Evolutionary conservation across 2,888 invertebrate species (phyloP), one percentile per base, ranked within the genome.

Genomic region (Hedychridium roseum): DNA sequence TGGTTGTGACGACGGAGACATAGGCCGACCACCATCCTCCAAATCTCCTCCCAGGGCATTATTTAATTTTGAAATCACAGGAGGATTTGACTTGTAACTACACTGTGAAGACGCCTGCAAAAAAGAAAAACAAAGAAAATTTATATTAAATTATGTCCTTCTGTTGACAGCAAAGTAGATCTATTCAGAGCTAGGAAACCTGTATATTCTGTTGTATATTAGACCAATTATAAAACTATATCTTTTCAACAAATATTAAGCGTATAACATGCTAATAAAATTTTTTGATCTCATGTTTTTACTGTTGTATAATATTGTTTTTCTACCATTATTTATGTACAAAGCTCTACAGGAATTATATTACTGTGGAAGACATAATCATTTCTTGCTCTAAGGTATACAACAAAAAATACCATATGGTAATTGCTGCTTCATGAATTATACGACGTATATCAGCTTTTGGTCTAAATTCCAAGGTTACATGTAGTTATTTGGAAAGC

Each of bases 61-160:
- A 80, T 85, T 86, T 78, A 84, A 80, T 82, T 87, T 87, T 82
- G 86, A 85, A 70, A 69, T 71, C 70, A 77, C 72, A 66, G 74
- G 69, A 66, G 85, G 84, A 81, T 84, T 85, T 80, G 84, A 83
- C 82, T 86, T 86, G 79, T 84, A 86, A 82, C 85, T 85, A 82
- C 82, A 82, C 79, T 84, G 84, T 70, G 83, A 82, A 66, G 84
- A 82, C 78, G 84, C 82, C 86, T 86, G 70, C 36, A 79, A 73
- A 60, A 63, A 63, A 48, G 38, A 58, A 47, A 53, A 11, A 7
- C 23, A 40, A 46, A 44, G 5, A 18, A 37, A 16, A 14, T 17
- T 36, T 31, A 35, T 47, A 1, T 9, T n/a, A 31, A 34, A 20
- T 20, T 23, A 26, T 23, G 41, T 37, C 17, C 20, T 27, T 41